Evolutionary conservation across 92 coral and sea anemone genomes (phyloP).

Genomic region (Chrysogorgia sp.): DNA sequence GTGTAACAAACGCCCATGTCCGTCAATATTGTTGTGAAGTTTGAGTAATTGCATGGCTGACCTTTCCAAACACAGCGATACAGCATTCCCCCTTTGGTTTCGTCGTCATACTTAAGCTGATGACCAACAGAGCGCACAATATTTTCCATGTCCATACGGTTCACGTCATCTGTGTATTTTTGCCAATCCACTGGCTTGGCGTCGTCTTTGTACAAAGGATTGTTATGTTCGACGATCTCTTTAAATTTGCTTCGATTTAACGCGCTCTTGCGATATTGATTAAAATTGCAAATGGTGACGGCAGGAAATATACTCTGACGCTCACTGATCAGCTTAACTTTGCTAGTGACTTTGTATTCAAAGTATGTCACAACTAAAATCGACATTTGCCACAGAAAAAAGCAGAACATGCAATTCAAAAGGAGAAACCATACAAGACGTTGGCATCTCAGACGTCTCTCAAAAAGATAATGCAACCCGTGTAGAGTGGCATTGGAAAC

Average conservation of each 20-base stretch:
- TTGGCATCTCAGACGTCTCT: background rate
- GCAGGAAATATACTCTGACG: constrained; percentile 33
- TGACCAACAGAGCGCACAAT: constrained; percentile 1
- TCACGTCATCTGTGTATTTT: background rate
- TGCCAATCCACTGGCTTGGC: background rate
- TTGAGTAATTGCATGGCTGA: background rate
- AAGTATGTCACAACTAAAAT: constrained; percentile 5
- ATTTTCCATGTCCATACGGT: background rate
- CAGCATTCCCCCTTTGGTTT: constrained; percentile 10
- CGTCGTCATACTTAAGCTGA: constrained; percentile 3
- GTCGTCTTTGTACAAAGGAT: background rate
- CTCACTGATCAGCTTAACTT: constrained; percentile 14
- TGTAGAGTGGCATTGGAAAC: too few relatives aligned
- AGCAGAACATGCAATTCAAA: background rate
- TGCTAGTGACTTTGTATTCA: constrained; percentile 16
- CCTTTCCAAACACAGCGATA: constrained; percentile 34
- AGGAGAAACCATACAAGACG: background rate
- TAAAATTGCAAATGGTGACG: constrained; percentile 34
- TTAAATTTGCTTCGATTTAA: background rate
- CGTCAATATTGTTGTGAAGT: constrained; percentile 17
- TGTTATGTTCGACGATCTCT: background rate
- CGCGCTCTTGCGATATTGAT: constrained; percentile 7
- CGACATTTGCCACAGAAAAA: background rate
- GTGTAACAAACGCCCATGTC: constrained; percentile 37
- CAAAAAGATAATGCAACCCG: too few relatives aligned